A percentile compares a stretch with the other conserved stretches of the same genome.
Evolutionary conservation across 1,140 invertebrate species (phyloP).

Genomic region (Frieseomelitta varia): DNA sequence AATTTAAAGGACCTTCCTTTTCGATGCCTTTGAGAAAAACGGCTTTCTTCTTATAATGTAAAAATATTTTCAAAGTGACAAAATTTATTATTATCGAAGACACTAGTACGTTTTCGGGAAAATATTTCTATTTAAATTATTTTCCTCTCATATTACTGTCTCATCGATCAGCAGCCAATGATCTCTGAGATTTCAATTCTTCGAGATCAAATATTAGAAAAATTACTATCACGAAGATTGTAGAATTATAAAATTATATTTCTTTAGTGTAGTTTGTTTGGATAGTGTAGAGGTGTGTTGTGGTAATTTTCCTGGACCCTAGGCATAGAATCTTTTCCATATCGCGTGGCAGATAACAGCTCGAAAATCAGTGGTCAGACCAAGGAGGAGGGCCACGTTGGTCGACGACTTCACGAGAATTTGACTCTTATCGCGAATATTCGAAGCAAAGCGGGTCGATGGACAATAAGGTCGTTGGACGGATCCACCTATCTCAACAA

Average conservation of each 20-base stretch:
- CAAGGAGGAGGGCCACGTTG: constrained; percentile 14
- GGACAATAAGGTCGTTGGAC: constrained; percentile 75
- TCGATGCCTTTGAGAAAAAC: background rate
- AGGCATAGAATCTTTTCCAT: background rate
- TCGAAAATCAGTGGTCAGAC: constrained; percentile 3
- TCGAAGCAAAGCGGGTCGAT: constrained; percentile 64
- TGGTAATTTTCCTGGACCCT: too few species aligned
- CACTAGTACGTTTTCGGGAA: too few species aligned
- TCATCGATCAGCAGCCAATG: background rate
- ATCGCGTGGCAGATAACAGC: background rate
- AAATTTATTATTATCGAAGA: background rate
- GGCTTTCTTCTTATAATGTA: background rate
- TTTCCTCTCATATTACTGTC: too few species aligned
- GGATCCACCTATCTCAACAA: constrained; percentile 74
- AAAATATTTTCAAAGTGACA: background rate
- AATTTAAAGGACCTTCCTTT: background rate
- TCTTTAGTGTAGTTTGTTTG: too few species aligned
- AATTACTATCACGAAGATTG: background rate
- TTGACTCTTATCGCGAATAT: constrained; percentile 71
- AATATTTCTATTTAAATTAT: too few species aligned
- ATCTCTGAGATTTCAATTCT: background rate
- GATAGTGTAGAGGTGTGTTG: too few species aligned
- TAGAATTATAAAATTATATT: background rate
- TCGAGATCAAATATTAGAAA: background rate
- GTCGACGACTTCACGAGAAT: constrained; percentile 49